phyloP scores from a whole-genome alignment of 2,888 invertebrate genomes.

The Prosopocoilus inquinatus region DNA sequence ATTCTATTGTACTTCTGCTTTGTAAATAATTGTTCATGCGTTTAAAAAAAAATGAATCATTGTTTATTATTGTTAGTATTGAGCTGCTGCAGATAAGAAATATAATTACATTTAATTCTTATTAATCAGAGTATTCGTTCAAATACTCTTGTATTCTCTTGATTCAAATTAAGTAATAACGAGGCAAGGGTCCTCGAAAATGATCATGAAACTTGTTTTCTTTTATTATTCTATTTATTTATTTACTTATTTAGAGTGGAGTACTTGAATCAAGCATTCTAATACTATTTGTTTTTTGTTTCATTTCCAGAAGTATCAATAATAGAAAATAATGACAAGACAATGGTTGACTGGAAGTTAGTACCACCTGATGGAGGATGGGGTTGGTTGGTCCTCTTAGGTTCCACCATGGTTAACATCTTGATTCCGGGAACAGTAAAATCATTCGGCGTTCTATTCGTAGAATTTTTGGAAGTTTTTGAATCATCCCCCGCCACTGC shows the following conservation, averaged over 20 bases:
- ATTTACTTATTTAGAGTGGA: too few relatives aligned
- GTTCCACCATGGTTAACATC: slow-evolving; percentile 79
- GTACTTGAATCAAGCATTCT: too few relatives aligned
- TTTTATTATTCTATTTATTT: too few relatives aligned
- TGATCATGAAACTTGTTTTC: too few relatives aligned
- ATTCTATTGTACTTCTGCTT: neutral
- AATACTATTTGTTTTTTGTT: too few relatives aligned
- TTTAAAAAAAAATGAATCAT: neutral
- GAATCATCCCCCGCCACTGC: slow-evolving; percentile 70
- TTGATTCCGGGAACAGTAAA: slow-evolving; percentile 85
- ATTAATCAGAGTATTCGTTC: too few relatives aligned
- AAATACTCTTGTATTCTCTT: too few relatives aligned
- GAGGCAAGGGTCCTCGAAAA: too few relatives aligned
- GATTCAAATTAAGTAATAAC: too few relatives aligned
- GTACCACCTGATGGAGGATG: slow-evolving; percentile 83
- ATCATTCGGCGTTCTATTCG: slow-evolving; percentile 81
- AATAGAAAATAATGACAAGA: slow-evolving; percentile 40
- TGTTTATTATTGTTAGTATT: neutral
- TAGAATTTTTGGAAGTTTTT: slow-evolving; percentile 79
- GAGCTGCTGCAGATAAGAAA: neutral
- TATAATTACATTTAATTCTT: neutral
- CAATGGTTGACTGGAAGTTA: slow-evolving; percentile 63
- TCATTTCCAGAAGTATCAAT: slow-evolving; percentile 38
- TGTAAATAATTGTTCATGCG: neutral
- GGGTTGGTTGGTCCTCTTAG: slow-evolving; percentile 76